phyloP scores from a whole-genome alignment of 2,888 invertebrate species.

The Philereme vetulata region DNA sequence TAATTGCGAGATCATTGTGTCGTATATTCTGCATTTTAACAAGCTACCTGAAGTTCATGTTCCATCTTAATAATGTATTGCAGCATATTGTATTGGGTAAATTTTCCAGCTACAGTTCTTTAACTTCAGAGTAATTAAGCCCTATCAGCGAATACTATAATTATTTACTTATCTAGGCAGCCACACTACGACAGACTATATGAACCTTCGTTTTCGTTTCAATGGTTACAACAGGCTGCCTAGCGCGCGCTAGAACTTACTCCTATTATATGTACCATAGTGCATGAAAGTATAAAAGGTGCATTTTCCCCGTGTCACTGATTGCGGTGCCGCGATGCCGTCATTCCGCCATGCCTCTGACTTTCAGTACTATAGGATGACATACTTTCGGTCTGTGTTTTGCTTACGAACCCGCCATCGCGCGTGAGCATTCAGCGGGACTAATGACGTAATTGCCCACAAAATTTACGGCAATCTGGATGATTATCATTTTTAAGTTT shows the following conservation, averaged over 20 bases:
- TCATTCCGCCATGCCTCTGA: constrained; percentile 39
- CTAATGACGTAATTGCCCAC: constrained; percentile 20
- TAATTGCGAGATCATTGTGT: constrained; percentile 9
- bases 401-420: constrained; percentile 35
- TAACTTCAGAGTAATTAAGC: too few relatives aligned
- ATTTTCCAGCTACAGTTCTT: too few relatives aligned
- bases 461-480: constrained; percentile 12
- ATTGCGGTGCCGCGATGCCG: constrained; percentile 48
- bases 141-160: too few relatives aligned
- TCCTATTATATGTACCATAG: too few relatives aligned
- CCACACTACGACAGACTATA: too few relatives aligned
- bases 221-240: too few relatives aligned
- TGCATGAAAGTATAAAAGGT: constrained; percentile 22
- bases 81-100: too few relatives aligned
- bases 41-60: not conserved
- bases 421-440: constrained; percentile 11
- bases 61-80: too few relatives aligned
- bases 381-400: constrained; percentile 55
- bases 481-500: not conserved
- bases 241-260: too few relatives aligned
- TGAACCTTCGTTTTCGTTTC: too few relatives aligned
- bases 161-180: too few relatives aligned
- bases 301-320: constrained; percentile 43
- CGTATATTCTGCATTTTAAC: not conserved
- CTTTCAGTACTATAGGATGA: constrained; percentile 62